Percentiles rank a stretch among this genome's conserved stretches.
Evolutionary conservation across 2,797 vertebrate genomes (phyloP).

Genomic region (Gallinago nigripennis): DNA sequence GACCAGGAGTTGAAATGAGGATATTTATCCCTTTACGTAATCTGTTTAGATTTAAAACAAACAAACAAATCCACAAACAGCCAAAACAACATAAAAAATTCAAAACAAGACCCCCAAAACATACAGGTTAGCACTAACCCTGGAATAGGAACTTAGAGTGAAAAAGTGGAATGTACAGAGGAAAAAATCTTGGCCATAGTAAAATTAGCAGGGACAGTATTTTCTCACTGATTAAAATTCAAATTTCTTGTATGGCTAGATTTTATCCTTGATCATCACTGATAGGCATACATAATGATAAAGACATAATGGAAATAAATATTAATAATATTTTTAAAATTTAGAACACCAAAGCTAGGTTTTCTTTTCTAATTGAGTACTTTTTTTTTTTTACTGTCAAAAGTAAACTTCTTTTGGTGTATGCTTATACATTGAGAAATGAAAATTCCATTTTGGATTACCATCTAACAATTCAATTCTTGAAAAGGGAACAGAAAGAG

Average conservation of each 20-base stretch:
- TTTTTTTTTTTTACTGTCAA: background rate
- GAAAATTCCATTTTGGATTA: conserved; percentile 44
- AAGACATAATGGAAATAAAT: background rate
- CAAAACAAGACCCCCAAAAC: background rate
- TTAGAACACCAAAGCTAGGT: background rate
- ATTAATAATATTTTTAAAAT: background rate
- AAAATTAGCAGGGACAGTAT: background rate
- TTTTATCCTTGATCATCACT: background rate
- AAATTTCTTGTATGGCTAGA: background rate
- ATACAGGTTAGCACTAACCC: background rate
- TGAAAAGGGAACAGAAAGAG: background rate
- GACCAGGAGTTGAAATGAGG: conserved; percentile 91
- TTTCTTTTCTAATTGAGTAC: background rate
- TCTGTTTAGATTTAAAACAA: conserved; percentile 68
- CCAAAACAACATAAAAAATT: too few relatives aligned
- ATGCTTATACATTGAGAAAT: background rate
- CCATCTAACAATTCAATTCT: conserved; percentile 41
- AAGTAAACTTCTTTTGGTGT: conserved; percentile 20
- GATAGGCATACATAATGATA: background rate
- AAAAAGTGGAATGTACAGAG: background rate
- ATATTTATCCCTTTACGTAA: conserved; percentile 95
- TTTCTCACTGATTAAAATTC: background rate
- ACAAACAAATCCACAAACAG: background rate
- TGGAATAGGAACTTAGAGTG: background rate
- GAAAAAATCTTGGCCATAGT: background rate